Percentiles rank a stretch among this genome's conserved stretches.
Evolutionary conservation across 2,888 invertebrate species (phyloP).

Genomic region (Congeria kusceri): DNA sequence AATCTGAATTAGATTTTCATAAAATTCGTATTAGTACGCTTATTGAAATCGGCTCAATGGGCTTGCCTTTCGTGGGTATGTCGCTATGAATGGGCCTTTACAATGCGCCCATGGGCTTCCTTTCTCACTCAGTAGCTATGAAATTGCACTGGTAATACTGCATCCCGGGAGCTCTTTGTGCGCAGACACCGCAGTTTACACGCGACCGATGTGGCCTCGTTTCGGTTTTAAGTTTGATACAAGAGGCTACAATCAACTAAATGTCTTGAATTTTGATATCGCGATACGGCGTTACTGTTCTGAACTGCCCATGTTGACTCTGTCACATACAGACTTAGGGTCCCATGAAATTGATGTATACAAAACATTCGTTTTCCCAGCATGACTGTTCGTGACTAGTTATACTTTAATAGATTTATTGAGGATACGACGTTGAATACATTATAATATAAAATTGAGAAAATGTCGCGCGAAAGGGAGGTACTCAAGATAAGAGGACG

Average conservation of each 20-base stretch:
- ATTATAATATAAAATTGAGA: no score
- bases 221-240: background rate
- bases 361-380: conserved; percentile 15
- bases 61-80: conserved; percentile 24
- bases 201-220: conserved; percentile 25
- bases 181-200: conserved; percentile 47
- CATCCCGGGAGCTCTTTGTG: conserved; percentile 50
- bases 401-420: conserved; percentile 5
- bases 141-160: conserved; percentile 53
- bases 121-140: conserved; percentile 45
- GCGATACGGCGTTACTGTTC: no score
- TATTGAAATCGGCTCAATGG: conserved; percentile 42
- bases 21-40: conserved; percentile 43
- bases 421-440: no score
- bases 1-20: conserved; percentile 33
- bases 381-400: background rate
- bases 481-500: no score
- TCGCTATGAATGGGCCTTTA: conserved; percentile 10
- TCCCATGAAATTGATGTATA: conserved; percentile 35
- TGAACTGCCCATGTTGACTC: background rate
- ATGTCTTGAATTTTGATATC: no score
- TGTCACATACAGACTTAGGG: conserved; percentile 6
- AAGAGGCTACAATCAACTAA: no score
- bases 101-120: conserved; percentile 28
- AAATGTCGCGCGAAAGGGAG: no score